Evolutionary conservation across 2,888 invertebrate species (phyloP), one percentile per base, ranked within the genome.

Genomic region (Parascotia fuliginaria): DNA sequence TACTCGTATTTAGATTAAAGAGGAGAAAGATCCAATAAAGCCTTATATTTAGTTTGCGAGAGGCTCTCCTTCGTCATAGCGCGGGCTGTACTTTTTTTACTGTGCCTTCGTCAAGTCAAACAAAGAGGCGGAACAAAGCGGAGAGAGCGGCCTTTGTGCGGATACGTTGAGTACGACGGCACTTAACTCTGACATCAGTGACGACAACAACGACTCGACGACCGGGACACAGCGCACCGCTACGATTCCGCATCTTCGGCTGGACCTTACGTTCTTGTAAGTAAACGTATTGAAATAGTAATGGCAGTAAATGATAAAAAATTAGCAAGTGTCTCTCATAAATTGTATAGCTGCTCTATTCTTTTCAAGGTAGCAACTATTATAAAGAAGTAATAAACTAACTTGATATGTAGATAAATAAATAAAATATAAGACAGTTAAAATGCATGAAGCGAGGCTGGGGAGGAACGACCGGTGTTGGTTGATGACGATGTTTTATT

Each of bases 101-200:
- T 73, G 71, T 72, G 77, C 79, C 81, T 81, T 75, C 81, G 80
- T 84, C 82, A 82, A 83, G 77, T 77, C 83, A 85, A 85, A 91
- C 90, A 90, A 91, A 89, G 87, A 87, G 77, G 83, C 85, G 84
- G 85, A 88, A 91, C 89, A 91, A 89, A 87, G 88, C 83, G 77
- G 85, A 83, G 86, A 89, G 89, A 87, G 85, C 81, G 73, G 86
- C 82, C 84, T 89, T 89, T 90, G 87, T 88, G 80, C 74, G 77
- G 83, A 80, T 79, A 83, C 77, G 81, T 79, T 64, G 79, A 84
- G 83, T 77, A 77, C 81, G 80, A 75, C 79, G 80, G 73, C 87
- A 90, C 89, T 90, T 86, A 85, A 76, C 85, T 83, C 79, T 81
- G 82, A 85, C 87, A 84, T 82, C 83, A 73, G 73, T 74, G 79